These are phyloP conservation scores for Arbacia lixula DNA, from an alignment of 53 echinoderm and acorn worm genomes.

Conservation along the genomic window DNA sequence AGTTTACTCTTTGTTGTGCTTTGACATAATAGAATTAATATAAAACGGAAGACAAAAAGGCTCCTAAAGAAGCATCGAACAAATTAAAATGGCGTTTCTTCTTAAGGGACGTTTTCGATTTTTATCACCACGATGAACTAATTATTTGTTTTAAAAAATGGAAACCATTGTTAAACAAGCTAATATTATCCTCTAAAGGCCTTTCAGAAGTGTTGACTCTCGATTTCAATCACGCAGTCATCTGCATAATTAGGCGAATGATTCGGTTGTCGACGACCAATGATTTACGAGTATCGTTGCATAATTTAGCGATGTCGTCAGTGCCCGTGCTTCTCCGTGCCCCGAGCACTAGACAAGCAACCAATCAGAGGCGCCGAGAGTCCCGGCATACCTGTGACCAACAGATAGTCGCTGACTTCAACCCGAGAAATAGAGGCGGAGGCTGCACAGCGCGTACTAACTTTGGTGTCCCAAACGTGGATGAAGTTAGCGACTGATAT, in stretches of 20 bases:
- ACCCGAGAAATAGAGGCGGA: slow-evolving; percentile 15
- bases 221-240: slow-evolving; percentile 15
- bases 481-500: slow-evolving; percentile 40
- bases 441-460: background rate
- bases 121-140: no score
- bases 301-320: slow-evolving; percentile 45
- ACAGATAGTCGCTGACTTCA: slow-evolving; percentile 32
- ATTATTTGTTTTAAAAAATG: no score
- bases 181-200: background rate
- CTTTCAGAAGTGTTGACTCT: no score
- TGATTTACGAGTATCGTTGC: slow-evolving; percentile 66
- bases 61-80: no score
- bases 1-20: no score
- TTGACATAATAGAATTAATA: no score
- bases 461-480: slow-evolving; percentile 34
- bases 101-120: no score
- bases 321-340: background rate
- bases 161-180: no score
- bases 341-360: background rate
- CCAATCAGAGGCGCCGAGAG: slow-evolving; percentile 37
- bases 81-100: no score
- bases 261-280: slow-evolving; percentile 66
- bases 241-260: slow-evolving; percentile 57
- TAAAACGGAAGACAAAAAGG: no score
- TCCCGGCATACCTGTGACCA: slow-evolving; percentile 19